Conservation (phyloP, 2,888 invertebrate species). For the Eristalinus aeneus region DNA sequence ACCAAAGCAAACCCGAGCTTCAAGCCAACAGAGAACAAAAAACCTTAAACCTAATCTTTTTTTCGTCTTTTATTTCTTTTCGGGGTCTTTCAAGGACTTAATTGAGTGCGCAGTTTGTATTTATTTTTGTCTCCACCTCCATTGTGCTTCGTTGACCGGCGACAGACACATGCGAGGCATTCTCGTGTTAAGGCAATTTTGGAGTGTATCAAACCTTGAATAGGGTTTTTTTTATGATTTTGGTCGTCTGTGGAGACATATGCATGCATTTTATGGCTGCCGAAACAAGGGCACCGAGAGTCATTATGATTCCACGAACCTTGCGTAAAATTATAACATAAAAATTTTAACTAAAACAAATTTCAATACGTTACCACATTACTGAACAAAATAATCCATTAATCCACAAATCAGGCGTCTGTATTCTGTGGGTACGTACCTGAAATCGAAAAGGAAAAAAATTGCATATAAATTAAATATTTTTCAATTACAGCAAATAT, state of each 20-base stretch:
- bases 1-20: conserved; percentile 5
- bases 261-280: background rate
- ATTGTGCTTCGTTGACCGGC: background rate
- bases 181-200: background rate
- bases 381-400: conserved; percentile 47
- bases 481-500: background rate
- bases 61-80: conserved; percentile 10
- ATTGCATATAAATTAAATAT: background rate
- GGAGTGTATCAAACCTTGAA: background rate
- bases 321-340: background rate
- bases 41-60: conserved; percentile 32
- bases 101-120: conserved; percentile 52
- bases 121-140: background rate
- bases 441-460: conserved; percentile 22
- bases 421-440: conserved; percentile 50
- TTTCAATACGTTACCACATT: conserved; percentile 57
- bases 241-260: background rate
- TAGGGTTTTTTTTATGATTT: background rate
- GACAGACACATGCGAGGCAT: background rate
- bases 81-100: conserved; percentile 56
- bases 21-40: conserved; percentile 8
- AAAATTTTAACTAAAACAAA: background rate
- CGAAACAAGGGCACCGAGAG: background rate
- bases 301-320: background rate
- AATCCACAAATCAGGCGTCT: conserved; percentile 44